Percentiles rank a stretch among this genome's conserved stretches.
Evolutionary conservation across 2,797 vertebrate species (phyloP).

Genomic region (Lacerta agilis): DNA sequence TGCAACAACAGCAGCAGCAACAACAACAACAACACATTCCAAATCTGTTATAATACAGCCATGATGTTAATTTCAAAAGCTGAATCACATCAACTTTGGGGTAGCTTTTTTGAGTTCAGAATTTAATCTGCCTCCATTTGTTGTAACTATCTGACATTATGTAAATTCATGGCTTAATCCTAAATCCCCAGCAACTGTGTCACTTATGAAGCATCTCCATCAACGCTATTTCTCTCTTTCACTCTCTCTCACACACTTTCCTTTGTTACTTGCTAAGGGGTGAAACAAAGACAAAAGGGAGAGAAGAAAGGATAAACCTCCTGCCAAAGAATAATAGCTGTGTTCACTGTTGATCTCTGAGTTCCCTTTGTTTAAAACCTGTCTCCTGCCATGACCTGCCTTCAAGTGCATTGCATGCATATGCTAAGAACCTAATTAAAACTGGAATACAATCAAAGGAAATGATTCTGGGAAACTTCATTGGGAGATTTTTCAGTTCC

Average conservation of each 20-base stretch:
- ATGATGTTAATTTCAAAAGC: constrained; percentile 59
- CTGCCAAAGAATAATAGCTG: constrained; percentile 66
- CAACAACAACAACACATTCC: no score
- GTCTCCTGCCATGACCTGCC: constrained; percentile 47
- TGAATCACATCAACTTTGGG: constrained; percentile 55
- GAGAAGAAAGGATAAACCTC: constrained; percentile 37
- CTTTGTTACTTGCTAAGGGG: constrained; percentile 57
- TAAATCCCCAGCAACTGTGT: constrained; percentile 56
- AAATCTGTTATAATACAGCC: constrained; percentile 47
- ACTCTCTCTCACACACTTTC: neutral
- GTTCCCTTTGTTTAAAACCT: constrained; percentile 63
- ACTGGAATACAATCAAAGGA: constrained; percentile 58
- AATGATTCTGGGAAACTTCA: constrained; percentile 44
- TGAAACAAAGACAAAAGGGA: constrained; percentile 52
- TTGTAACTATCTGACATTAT: constrained; percentile 68
- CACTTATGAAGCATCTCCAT: constrained; percentile 46
- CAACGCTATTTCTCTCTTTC: neutral
- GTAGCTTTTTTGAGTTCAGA: constrained; percentile 62
- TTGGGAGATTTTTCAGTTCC: constrained; percentile 5
- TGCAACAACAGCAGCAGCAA: no score
- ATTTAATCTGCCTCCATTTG: constrained; percentile 63
- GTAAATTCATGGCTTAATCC: constrained; percentile 71
- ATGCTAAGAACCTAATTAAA: constrained; percentile 65
- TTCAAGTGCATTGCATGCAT: constrained; percentile 56
- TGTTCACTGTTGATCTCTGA: neutral